phyloP scores from a whole-genome alignment of 2,797 vertebrate genomes.

The Sebastes nivosus region DNA sequence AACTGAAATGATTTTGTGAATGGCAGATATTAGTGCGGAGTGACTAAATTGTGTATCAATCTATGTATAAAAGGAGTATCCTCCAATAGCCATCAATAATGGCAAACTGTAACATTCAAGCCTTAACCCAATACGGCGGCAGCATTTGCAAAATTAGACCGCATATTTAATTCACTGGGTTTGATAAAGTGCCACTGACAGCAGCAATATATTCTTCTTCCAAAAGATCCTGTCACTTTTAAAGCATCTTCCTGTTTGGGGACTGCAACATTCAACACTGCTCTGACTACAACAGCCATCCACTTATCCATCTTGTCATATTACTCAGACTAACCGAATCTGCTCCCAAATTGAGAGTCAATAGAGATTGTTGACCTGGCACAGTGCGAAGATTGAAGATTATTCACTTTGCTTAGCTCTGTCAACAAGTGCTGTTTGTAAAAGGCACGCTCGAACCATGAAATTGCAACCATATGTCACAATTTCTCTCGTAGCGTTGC shows the following conservation, averaged over 20 bases:
- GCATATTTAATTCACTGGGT: neutral
- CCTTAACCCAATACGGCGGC: slow-evolving; percentile 5
- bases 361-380: slow-evolving; percentile 57
- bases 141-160: neutral
- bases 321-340: slow-evolving; percentile 60
- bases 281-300: slow-evolving; percentile 27
- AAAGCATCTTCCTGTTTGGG: slow-evolving; percentile 33
- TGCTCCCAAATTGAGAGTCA: slow-evolving; percentile 59
- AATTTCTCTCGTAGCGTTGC: slow-evolving; percentile 4
- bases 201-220: slow-evolving; percentile 17
- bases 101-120: neutral
- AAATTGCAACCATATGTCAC: slow-evolving; percentile 24
- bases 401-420: slow-evolving; percentile 53
- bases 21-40: neutral
- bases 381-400: slow-evolving; percentile 45
- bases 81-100: neutral
- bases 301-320: slow-evolving; percentile 63
- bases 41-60: neutral
- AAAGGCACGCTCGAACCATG: slow-evolving; percentile 18
- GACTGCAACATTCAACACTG: slow-evolving; percentile 22
- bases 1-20: neutral
- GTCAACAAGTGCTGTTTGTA: slow-evolving; percentile 54
- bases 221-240: slow-evolving; percentile 28
- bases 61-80: neutral
- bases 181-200: slow-evolving; percentile 44